Evolutionary conservation across 2,797 vertebrate genomes (phyloP).

Genomic region (Manis pentadactyla): DNA sequence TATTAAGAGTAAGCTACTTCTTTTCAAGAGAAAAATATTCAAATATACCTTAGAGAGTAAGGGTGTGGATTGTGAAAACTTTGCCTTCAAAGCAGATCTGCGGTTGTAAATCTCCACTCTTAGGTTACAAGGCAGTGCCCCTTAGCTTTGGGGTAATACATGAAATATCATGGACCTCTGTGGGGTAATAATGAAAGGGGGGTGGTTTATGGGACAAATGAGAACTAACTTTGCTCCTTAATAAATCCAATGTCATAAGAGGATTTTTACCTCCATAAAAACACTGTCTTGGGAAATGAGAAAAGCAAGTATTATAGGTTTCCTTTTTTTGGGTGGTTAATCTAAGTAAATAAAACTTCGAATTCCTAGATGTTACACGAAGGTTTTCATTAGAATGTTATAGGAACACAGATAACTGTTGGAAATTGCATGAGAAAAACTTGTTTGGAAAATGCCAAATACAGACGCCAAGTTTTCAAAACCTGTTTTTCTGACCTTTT

Average conservation of each 20-base stretch:
- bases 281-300: not conserved
- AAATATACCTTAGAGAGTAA: not conserved
- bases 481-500: not conserved
- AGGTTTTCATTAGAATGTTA: not conserved
- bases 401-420: not conserved
- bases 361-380: not conserved
- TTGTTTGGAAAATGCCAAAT: not conserved
- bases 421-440: not conserved
- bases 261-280: not conserved
- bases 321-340: not conserved
- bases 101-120: not conserved
- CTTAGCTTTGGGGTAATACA: not conserved
- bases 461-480: not conserved
- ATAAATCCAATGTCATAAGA: not conserved
- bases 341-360: not conserved
- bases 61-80: not conserved
- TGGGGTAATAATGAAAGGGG: too few relatives aligned
- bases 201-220: not conserved
- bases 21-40: not conserved
- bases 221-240: not conserved
- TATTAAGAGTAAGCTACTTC: not conserved
- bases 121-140: not conserved
- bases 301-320: not conserved
- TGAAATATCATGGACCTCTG: not conserved
- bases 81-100: not conserved